A percentile compares a stretch with the other conserved stretches of the same genome.
These are phyloP conservation scores for Lydus trimaculatus DNA, from an alignment of 2,888 invertebrate genomes.

Conservation along the genomic window DNA sequence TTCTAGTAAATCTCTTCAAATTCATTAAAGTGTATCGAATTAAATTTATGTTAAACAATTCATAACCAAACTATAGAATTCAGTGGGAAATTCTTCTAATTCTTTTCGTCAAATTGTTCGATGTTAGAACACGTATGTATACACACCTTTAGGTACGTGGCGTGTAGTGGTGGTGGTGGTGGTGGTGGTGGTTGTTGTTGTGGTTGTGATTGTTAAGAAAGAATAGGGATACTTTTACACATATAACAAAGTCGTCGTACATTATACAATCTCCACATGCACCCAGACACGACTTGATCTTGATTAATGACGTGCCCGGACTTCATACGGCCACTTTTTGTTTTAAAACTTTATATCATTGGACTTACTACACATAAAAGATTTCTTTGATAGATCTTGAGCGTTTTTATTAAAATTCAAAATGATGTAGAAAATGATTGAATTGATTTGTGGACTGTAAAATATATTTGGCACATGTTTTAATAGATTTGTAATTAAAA, in stretches of 20 bases:
- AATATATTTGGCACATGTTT: background rate
- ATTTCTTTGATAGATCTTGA: no score
- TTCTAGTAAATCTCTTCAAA: background rate
- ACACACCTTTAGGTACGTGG: conserved; percentile 24
- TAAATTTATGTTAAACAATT: background rate
- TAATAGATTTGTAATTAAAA: background rate
- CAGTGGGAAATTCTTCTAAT: background rate
- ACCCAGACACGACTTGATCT: conserved; percentile 43
- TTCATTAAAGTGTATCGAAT: background rate
- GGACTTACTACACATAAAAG: conserved; percentile 8
- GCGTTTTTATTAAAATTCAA: no score
- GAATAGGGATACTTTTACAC: no score
- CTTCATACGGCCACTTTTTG: conserved; percentile 46
- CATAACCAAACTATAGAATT: background rate
- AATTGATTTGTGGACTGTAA: background rate
- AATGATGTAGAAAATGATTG: background rate
- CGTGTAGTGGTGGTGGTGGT: no score
- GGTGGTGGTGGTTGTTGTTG: no score
- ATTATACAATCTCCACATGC: conserved; percentile 41
- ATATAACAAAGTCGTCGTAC: conserved; percentile 20
- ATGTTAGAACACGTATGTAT: conserved; percentile 32
- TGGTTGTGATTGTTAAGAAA: no score
- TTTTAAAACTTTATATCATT: conserved; percentile 32
- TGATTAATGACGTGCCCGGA: conserved; percentile 46
- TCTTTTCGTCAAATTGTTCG: conserved; percentile 20